Base-by-base conservation (phyloP, 2,888 invertebrate species). In the Helicoverpa assulta region DNA sequence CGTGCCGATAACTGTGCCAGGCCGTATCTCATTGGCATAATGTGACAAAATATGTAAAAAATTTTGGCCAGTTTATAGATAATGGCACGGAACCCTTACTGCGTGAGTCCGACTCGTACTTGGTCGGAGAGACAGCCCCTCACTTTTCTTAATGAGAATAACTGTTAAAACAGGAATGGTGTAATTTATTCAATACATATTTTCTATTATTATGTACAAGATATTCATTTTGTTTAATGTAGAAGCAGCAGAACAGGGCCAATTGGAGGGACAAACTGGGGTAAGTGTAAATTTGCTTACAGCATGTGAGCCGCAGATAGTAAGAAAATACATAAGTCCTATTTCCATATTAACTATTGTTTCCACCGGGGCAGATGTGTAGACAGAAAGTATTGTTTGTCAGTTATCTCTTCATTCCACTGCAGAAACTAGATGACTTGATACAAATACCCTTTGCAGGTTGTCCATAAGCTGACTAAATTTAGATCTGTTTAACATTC, bases 381-480 rank as follows among this genome's bases (percentile, higher is more conserved):
- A n/a, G 50, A 10, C 29, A 29, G 16, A 43, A 16, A 47, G 47
- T 6, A n/a, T 47, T 47, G 47, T n/a, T 47, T 47, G 47, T n/a
- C 47, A 47, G 6, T 47, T 47, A 3, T 47, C 47, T 47, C 47
- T 47, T 47, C 47, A 5, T 7, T 33, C 19, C 19, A 50, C 10
- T 53, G 29, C 8, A 54, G 19, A 52, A 16, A 43, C 10, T 51
- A 33, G 53, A 47, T 47, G 50, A 18, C 50, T 47, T 18, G 12
- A 6, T 47, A 52, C 12, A 16, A 26, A 58, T 33, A 8, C 10
- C 2, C 60, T 14, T 50, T 40, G 14, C 21, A 19, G 14, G 40
- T 57, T n/a, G 6, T 67, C 29, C 56, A 5, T n/a, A 26, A 21
- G 54, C 43, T 59, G 55, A 51, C 51, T 40, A 56, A 73, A 73